Evolutionary conservation across 2,888 invertebrate species (phyloP), one percentile per base, ranked within the genome.

Genomic region (Eudemis profundana): DNA sequence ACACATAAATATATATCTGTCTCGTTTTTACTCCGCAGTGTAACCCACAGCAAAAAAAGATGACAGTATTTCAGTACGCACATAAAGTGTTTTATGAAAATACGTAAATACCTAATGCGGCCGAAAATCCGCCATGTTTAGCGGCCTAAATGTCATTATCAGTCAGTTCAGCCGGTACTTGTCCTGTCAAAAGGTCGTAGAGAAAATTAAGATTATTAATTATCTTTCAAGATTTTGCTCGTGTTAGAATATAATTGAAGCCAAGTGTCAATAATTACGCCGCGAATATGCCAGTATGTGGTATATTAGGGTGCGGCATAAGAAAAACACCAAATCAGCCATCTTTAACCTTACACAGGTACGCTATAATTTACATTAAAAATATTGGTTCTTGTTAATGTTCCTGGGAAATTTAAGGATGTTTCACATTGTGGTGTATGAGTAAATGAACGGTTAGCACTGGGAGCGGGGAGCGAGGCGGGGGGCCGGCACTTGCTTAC

Each of bases 321-420:
- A 53, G 38, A 53, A 53, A 23, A 21, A 21, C 38, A 40, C 21
- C 19, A 53, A 23, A 23, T 53, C 38, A 40, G 38, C 23, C 53
- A 23, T 38, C 23, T 21, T 40, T 53, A 23, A 23, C 53, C 21
- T 19, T 53, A 14, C 53, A 40, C 38, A 38, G 53, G 53, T 53
- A 53, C 10, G 53, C 38, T 38, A 40, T 40, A n/a, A 53, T 29
- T 17, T 19, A 36, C 10, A 36, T 51, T 51, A 19, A 51, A 51
- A 51, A 51, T 12, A 33, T 51, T 51, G 51, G 12, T 17, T 51
- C 15, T 44, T 44, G 44, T 21, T 44, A 10, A 19, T 44, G 19
- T 44, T 44, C 8, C n/a, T n/a, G 53, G 38, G 21, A 23, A 38
- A 38, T 8, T 36, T 15, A 19, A 19, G 15, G n/a, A 19, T 29